A percentile compares a stretch with the other conserved stretches of the same genome.
phyloP scores from a whole-genome alignment of 1,140 invertebrate genomes.

The Wasmannia auropunctata region DNA sequence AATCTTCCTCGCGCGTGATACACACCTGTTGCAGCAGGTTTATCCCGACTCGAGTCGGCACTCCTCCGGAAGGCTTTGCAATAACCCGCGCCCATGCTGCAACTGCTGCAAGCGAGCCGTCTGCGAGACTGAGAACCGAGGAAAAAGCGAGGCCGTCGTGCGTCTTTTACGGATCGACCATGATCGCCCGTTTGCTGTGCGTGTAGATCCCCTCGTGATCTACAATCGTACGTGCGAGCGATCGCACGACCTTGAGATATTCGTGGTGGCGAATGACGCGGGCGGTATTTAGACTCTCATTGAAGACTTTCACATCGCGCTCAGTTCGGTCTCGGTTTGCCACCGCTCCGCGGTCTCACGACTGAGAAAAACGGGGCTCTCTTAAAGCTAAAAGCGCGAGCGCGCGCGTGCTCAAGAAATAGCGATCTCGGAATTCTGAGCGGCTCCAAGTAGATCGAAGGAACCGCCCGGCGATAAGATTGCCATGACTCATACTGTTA shows the following conservation, averaged over 20 bases:
- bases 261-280: background rate
- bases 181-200: background rate
- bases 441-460: background rate
- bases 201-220: background rate
- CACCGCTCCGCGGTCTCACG: background rate
- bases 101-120: background rate
- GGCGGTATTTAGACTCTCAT: background rate
- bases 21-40: conserved; percentile 42
- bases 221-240: background rate
- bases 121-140: background rate
- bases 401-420: too few species aligned
- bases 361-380: background rate
- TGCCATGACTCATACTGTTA: conserved; percentile 10
- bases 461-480: conserved; percentile 24
- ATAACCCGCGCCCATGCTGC: conserved; percentile 14
- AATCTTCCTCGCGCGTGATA: background rate
- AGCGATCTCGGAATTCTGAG: background rate
- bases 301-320: conserved; percentile 6
- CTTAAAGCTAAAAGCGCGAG: background rate
- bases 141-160: background rate
- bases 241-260: conserved; percentile 17
- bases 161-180: background rate
- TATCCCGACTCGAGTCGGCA: background rate
- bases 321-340: too few species aligned
- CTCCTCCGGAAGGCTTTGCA: background rate